Base-by-base conservation (phyloP, 2,113 vertebrate species). In the Cromileptes altivelis region DNA sequence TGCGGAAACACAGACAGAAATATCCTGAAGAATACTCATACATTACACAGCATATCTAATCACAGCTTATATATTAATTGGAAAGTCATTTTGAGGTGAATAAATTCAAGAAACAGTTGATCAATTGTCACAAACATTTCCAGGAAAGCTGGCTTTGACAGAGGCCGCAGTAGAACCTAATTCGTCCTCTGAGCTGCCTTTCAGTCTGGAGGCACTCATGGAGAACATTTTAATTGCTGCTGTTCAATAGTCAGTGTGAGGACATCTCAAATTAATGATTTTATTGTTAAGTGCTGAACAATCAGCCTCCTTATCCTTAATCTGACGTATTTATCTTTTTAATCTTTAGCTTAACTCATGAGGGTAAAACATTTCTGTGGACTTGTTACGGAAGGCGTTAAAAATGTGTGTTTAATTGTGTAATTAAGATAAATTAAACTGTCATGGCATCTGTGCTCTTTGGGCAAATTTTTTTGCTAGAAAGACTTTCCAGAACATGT, bases 181-280 rank as follows among this genome's bases (percentile, higher is more conserved):
- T 81, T 81, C 55, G 6, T 7, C 49, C 57, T 81, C 27, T 49
- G 47, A 68, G 58, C 57, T 82, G 52, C 63, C 17, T 42, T 72
- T 86, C 77, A 85, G 52, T 67, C 57, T 23, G 17, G 52, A 86
- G 52, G 15, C 88, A 83, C 68, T 88, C 87, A 90, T 85, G 91
- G 72, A 86, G 87, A 92, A 91, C 84, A 92, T 82, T 93, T 91
- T 93, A 93, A 92, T 93, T 89, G 80, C 75, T 74, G 61, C 57
- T 19, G 21, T 49, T 81, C 56, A 72, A 23, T 76, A 30, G 67
- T 74, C 58, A 69, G 9, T 52, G 64, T 65, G 60, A 87, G 55
- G 50, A 73, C 57, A 57, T 23, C 30, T 55, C 37, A 75, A 27
- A 55, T 82, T 40, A 21, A 33, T 49, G 27, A 61, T 58, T 33